Evolutionary conservation across 1,140 invertebrate species (phyloP), one percentile per base, ranked within the genome.

Genomic region (Paraescarpia echinospica): DNA sequence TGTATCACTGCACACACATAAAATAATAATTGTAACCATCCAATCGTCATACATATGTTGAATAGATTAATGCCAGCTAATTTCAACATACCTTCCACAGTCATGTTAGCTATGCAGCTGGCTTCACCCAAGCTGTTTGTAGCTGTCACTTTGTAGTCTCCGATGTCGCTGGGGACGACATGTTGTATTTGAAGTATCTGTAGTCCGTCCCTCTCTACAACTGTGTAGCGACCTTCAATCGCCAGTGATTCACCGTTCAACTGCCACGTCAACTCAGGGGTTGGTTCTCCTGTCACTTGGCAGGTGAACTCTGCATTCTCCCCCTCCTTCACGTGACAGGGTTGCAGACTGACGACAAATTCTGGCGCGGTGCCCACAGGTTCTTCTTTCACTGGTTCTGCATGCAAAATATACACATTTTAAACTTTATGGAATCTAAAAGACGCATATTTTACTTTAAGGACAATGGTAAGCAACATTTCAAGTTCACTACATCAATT

Each of bases 261-360:
- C 4, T 98, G 96, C 98, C 98, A 99, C 93, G 97, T 97, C 4
- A 99, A 97, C 94, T 98, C 98, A 35, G 98, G 98, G 95, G 98
- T 98, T 0, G 98, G 98, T 96, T 98, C 98, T 22, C 98, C 98
- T 89, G 98, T 97, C n/a, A 99, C 98, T 96, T 98, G 98, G 95
- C 98, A 98, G 92, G 97, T 96, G 93, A 99, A 98, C 59, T 98
- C 97, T 88, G 98, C 97, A 12, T 97, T 97, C 95, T 98, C 98
- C 1, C 98, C 98, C 95, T 98, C 98, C 51, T 97, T 96, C 6
- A 98, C 98, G 94, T 98, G 59, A 31, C 2, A 77, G 0, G 59
- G 59, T 77, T 77, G 59, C 22, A 77, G 59, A 77, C 59, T 77
- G 59, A 77, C 59, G 59, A 77, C 59, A 77, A 77, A 77, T 27